phyloP scores from a whole-genome alignment of 1,140 invertebrate genomes.

The Rhyzopertha dominica region DNA sequence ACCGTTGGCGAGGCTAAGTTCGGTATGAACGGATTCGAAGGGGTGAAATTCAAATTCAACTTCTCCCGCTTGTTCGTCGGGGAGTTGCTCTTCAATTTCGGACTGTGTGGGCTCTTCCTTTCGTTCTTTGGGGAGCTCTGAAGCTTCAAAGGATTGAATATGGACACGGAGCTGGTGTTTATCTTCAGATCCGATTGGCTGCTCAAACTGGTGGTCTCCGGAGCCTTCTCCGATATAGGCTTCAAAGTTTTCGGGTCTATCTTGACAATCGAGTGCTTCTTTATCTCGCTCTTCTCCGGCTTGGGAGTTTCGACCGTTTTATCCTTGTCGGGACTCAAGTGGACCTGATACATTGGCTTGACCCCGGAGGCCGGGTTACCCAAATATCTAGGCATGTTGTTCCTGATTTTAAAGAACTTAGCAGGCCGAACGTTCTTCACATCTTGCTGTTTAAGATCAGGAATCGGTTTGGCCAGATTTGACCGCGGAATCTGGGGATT shows the following conservation, averaged over 20 bases:
- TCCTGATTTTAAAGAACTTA: conserved; percentile 55
- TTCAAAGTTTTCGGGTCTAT: conserved; percentile 58
- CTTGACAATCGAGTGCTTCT: conserved; percentile 51
- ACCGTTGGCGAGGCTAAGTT: conserved; percentile 48
- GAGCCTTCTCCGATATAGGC: conserved; percentile 50
- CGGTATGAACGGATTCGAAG: conserved; percentile 54
- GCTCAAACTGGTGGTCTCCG: conserved; percentile 47
- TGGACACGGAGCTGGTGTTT: conserved; percentile 39
- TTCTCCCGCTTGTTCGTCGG: conserved; percentile 33
- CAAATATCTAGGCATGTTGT: conserved; percentile 55
- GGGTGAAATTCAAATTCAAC: conserved; percentile 39
- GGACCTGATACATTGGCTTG: conserved; percentile 55
- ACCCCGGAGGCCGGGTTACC: conserved; percentile 57
- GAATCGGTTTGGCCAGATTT: conserved; percentile 31
- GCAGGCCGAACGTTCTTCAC: conserved; percentile 44
- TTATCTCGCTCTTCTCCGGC: conserved; percentile 25
- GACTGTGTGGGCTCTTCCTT: conserved; percentile 39
- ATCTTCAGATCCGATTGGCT: conserved; percentile 41
- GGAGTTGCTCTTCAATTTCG: conserved; percentile 25
- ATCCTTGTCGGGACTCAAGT: conserved; percentile 38
- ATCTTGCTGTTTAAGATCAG: conserved; percentile 22
- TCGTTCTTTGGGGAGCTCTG: conserved; percentile 39
- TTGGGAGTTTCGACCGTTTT: conserved; percentile 17
- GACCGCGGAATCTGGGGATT: conserved; percentile 54
- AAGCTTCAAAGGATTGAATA: conserved; percentile 42